These are phyloP conservation scores for Brachypterus glaber DNA, from an alignment of 2,888 invertebrate genomes.

Conservation along the genomic window DNA sequence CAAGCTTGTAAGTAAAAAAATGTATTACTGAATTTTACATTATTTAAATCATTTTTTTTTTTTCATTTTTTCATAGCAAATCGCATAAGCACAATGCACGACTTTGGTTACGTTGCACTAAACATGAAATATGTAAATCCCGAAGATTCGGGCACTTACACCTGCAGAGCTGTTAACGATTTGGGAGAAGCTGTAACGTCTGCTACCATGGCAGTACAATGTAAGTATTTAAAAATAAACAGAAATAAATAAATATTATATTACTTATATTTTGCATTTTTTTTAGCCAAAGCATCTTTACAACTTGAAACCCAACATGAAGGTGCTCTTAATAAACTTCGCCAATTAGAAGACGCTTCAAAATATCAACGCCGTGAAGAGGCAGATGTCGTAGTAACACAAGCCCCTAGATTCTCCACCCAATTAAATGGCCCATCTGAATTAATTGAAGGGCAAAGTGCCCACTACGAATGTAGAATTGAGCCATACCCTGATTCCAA, in stretches of 20 bases:
- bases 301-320: slow-evolving; percentile 85
- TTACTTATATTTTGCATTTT: background rate
- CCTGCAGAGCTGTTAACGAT: slow-evolving; percentile 85
- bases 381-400: slow-evolving; percentile 68
- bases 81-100: slow-evolving; percentile 88
- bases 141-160: slow-evolving; percentile 94
- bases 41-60: slow-evolving; percentile 4
- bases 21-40: slow-evolving; percentile 5
- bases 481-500: slow-evolving; percentile 86
- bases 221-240: slow-evolving; percentile 45
- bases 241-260: too few relatives aligned
- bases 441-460: slow-evolving; percentile 79
- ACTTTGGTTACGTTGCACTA: slow-evolving; percentile 93
- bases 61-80: slow-evolving; percentile 52
- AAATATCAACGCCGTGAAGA: slow-evolving; percentile 73
- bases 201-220: slow-evolving; percentile 81
- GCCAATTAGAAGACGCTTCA: slow-evolving; percentile 72
- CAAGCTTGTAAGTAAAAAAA: slow-evolving; percentile 62
- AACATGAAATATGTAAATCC: slow-evolving; percentile 92
- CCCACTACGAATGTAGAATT: slow-evolving; percentile 86
- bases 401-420: slow-evolving; percentile 77
- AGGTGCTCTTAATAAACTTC: slow-evolving; percentile 76
- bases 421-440: slow-evolving; percentile 79
- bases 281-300: slow-evolving; percentile 72
- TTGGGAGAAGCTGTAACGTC: slow-evolving; percentile 93